Evolutionary conservation across 2,888 invertebrate species (phyloP), one percentile per base, ranked within the genome.

Genomic region (Abrostola tripartita): DNA sequence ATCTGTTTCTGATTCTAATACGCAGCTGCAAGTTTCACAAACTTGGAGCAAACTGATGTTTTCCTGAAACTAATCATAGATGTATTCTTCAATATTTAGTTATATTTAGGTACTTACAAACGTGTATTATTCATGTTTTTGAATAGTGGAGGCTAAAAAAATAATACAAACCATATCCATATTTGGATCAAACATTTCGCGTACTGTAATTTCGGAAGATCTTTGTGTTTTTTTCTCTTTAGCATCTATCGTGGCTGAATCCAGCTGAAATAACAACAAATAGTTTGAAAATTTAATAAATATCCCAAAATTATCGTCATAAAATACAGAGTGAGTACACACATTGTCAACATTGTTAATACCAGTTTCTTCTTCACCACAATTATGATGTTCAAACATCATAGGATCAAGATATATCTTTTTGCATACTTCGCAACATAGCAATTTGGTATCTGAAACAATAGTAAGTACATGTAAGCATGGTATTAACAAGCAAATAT

Each of bases 391-490:
- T 44, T 88, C 86, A 68, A 90, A 91, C 52, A 84, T 79, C 37
- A 81, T 83, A 64, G 79, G 88, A 47, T 88, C 89, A n/a, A 91
- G 59, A 79, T 85, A 93, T 81, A 88, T 89, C 78, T 90, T 92
- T 71, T 92, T 92, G 76, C 93, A 93, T n/a, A 85, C 49, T 42
- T 85, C 64, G 76, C 93, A 94, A 66, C 85, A 87, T 9, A 87
- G 70, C 1, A 92, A 79, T 74, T 87, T 90, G 8, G 77, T 81
- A 68, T 89, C 93, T 93, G 84, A 69, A 91, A 92, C 59, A 61
- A 63, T 55, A 64, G 59, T 37, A 59, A 8, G 51, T 40, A 12
- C 8, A 52, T n/a, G 7, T 51, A 11, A 37, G 36, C 7, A 12
- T 24, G 5, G 7, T 40, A 4, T 40, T 44, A 14, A 7, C 8